Evolutionary conservation across 2,888 invertebrate species (phyloP), one percentile per base, ranked within the genome.

Genomic region (Tachina grossa): DNA sequence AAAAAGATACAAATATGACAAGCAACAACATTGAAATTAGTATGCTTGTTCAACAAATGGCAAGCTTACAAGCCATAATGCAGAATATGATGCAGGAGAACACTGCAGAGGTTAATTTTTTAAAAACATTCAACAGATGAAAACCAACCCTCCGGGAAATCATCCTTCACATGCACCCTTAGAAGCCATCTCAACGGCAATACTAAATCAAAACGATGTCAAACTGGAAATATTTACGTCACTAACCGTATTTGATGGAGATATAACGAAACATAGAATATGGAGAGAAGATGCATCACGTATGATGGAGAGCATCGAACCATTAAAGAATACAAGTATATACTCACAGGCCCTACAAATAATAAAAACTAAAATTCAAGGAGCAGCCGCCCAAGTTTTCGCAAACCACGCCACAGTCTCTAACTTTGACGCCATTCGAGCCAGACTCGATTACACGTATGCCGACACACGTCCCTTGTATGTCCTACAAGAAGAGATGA

Each of bases 351-450:
- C 51, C 6, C 8, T 66, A n/a, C 66, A 66, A 39, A 66, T 66
- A 13, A 49, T 66, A 1, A 66, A 66, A 51, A 66, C 66, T 14
- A 66, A 66, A 51, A 66, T 66, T 1, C 66, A 66, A 39, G 51
- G 66, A 49, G n/a, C 31, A 31, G 49, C 49, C 2, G 16, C 53
- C 5, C 43, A 43, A 43, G 14, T 69, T 9, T 13, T 69, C 4
- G 41, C 19, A 8, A 69, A 66, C 9, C 65, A 66, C 3, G 65
- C 47, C 49, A 66, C 65, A 0, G 41, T 49, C 22, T 22, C 2
- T 22, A 22, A 22, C 1, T 22, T 2, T 22, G 22, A 22, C 22
- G 22, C 22, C 22, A n/a, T 47, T 49, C n/a, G 47, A 45, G 13
- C 5, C 14, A 47, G 65, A 22, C n/a, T 68, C 10, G 49, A 47